A percentile compares a stretch with the other conserved stretches of the same genome.
phyloP scores from a whole-genome alignment of 2,113 vertebrate species.

The Carollia perspicillata region DNA sequence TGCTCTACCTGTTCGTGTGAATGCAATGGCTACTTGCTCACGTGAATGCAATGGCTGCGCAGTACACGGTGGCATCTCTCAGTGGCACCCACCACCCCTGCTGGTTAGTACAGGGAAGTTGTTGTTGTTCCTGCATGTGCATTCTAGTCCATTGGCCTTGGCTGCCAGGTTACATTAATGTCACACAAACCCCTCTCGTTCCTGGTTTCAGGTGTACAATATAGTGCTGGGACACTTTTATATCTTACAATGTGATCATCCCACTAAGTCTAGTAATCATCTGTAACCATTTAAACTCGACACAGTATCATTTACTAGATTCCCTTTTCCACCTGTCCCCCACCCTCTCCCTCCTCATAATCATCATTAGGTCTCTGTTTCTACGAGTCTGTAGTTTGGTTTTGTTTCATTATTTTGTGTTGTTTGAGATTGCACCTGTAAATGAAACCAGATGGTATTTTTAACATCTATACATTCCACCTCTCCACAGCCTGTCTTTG shows the following conservation, averaged over 20 bases:
- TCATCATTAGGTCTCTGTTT: no score
- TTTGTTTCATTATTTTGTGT: not conserved
- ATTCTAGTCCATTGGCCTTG: no score
- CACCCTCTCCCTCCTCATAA: not conserved
- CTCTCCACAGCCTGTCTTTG: slow-evolving; percentile 45
- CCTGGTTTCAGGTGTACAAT: not conserved
- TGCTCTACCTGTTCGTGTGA: no score
- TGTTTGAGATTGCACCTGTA: not conserved
- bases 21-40: no score
- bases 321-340: not conserved
- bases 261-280: not conserved
- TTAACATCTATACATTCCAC: slow-evolving; percentile 69
- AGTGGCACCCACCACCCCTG: no score
- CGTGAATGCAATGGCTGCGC: no score
- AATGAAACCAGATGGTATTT: slow-evolving; percentile 8
- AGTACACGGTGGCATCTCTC: no score
- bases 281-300: not conserved
- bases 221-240: not conserved
- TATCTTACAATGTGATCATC: not conserved
- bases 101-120: no score
- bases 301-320: not conserved
- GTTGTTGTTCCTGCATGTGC: no score
- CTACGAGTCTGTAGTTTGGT: not conserved
- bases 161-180: no score
- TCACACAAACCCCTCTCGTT: no score